phyloP scores from a whole-genome alignment of 2,888 invertebrate species.

The Leptinotarsa tumamoca region DNA sequence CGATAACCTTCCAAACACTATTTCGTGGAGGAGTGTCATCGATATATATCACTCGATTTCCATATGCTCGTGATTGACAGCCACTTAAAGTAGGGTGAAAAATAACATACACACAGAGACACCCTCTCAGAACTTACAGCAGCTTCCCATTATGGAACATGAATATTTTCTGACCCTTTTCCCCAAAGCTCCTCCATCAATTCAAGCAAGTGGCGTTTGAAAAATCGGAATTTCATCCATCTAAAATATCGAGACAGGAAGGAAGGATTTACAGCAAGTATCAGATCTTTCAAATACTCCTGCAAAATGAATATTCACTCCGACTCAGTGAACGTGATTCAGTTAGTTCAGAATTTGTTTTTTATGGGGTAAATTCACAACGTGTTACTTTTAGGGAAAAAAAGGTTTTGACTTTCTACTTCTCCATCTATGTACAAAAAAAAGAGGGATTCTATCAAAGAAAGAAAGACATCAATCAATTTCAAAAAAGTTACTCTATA shows the following conservation, averaged over 20 bases:
- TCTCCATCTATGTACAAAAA: too few species aligned
- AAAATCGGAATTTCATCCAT: constrained; percentile 31
- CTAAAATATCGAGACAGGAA: constrained; percentile 17
- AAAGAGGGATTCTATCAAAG: too few species aligned
- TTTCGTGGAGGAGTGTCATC: constrained; percentile 38
- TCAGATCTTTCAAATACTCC: background rate
- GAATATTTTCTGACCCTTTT: constrained; percentile 51
- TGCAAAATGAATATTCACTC: background rate
- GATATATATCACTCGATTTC: constrained; percentile 46
- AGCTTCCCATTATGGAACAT: constrained; percentile 46
- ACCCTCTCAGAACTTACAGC: constrained; percentile 42
- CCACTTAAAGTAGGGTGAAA: constrained; percentile 51
- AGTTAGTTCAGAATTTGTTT: too few species aligned
- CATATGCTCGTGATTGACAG: constrained; percentile 50
- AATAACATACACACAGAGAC: constrained; percentile 45
- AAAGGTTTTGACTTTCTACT: too few species aligned
- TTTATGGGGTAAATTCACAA: too few species aligned
- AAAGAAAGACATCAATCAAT: too few species aligned
- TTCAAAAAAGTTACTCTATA: too few species aligned
- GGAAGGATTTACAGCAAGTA: constrained; percentile 13
- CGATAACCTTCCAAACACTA: constrained; percentile 20
- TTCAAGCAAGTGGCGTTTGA: constrained; percentile 24
- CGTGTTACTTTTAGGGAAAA: too few species aligned
- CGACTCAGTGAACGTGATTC: too few species aligned
- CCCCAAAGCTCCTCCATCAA: constrained; percentile 31